Evolutionary conservation across 2,888 invertebrate genomes (phyloP), one percentile per base, ranked within the genome.

Genomic region (Drosophila tripunctata): DNA sequence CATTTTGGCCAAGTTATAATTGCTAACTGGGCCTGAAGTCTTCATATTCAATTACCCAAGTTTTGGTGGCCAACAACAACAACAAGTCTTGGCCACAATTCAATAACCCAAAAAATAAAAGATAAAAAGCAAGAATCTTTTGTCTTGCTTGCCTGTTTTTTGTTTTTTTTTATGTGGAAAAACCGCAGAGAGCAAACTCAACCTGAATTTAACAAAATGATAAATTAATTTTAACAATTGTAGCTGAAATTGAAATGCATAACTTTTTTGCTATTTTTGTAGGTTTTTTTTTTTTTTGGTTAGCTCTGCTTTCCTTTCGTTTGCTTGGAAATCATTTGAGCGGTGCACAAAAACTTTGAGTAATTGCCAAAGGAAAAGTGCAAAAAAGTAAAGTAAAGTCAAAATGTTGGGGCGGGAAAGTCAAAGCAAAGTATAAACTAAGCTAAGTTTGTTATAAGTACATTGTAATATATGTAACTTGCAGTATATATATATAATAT

Each of bases 191-290:
- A 54, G 30, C 47, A 62, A 62, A 56, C 21, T 68, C 55, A 45
- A 57, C 19, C 67, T 30, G 35, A 67, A 45, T 40, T 61, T 48
- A 41, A 45, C 69, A 57, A 45, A 66, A 64, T 65, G 55, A 83
- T 77, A 74, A 78, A 85, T 87, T 81, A 87, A 81, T 83, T 81
- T 75, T 60, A 40, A 54, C 66, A 68, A 78, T 81, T 73, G 64
- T 70, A 57, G 62, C 68, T 70, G 67, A 67, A 81, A 78, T 73
- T 73, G 67, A 86, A 79, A 80, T 73, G 72, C 66, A 73, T 78
- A 80, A 75, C 64, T 76, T 65, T 54, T 36, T 50, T 62, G 41
- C 10, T 27, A 2, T 27, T 43, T 2, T n/a, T 38, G 38, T 31
- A 65, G 63, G 41, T 40, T 40, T 36, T 54, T 35, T 30, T 51